Conservation (phyloP, 2,888 invertebrate species). For the Melanotus villosus region DNA sequence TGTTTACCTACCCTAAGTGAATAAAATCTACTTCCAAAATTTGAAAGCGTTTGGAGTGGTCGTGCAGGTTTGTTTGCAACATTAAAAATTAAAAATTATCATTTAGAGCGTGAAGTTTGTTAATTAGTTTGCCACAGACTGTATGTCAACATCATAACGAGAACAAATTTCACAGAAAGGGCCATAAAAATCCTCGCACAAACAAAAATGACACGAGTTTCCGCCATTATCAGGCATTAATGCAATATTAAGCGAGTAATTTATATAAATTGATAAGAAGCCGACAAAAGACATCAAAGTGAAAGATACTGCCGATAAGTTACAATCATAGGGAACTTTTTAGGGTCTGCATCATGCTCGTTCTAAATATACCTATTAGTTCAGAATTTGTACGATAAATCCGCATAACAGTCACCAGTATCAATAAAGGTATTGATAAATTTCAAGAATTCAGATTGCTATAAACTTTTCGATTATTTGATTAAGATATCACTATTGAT, state of each 20-base stretch:
- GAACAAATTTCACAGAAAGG: neutral
- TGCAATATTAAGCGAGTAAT: neutral
- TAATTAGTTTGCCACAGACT: no score
- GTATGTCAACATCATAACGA: conserved; percentile 5
- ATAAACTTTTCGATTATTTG: conserved; percentile 17
- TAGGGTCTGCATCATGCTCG: neutral
- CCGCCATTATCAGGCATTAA: neutral
- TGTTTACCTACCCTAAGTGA: no score
- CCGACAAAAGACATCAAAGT: conserved; percentile 16
- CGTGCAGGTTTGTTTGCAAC: no score
- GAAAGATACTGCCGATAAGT: no score
- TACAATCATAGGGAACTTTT: no score
- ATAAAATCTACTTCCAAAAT: no score
- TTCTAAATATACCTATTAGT: conserved; percentile 1
- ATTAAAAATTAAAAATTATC: no score
- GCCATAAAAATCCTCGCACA: neutral
- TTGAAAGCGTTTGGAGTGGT: no score
- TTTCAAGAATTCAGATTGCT: conserved; percentile 7
- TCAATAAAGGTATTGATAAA: neutral
- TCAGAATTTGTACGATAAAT: neutral
- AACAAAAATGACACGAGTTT: neutral
- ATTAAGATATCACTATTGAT: conserved; percentile 17
- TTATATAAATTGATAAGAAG: neutral
- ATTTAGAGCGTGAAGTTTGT: no score
- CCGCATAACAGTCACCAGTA: neutral